Conservation (phyloP, 2,888 invertebrate genomes). For the Lasioglossum leucozonium region DNA sequence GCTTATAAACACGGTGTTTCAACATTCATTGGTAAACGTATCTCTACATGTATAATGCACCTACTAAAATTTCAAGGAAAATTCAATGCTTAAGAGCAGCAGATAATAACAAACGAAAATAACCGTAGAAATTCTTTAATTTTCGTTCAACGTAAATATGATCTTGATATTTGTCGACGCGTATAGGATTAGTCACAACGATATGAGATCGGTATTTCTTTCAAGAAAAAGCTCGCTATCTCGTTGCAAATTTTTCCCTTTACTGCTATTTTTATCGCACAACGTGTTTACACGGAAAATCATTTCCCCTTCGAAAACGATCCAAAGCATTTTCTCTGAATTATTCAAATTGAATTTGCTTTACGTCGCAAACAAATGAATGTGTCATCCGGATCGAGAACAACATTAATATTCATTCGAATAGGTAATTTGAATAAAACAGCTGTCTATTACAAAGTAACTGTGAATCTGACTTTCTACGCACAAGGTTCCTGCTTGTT, state of each 20-base stretch:
- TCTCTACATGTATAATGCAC: neutral
- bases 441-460: neutral
- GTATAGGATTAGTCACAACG: slow-evolving; percentile 45
- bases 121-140: slow-evolving; percentile 3
- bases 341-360: neutral
- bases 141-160: neutral
- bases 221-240: slow-evolving; percentile 8
- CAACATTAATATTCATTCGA: neutral
- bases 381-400: neutral
- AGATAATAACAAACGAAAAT: neutral
- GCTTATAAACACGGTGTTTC: neutral
- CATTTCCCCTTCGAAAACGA: neutral
- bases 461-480: neutral
- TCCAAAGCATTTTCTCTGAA: neutral
- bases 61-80: neutral
- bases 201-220: slow-evolving; percentile 53
- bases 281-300: neutral
- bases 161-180: slow-evolving; percentile 23
- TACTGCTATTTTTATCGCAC: neutral
- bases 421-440: neutral
- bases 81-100: neutral
- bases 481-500: neutral
- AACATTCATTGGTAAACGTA: neutral
- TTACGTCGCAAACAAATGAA: neutral
- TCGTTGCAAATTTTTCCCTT: neutral